phyloP scores from a whole-genome alignment of 2,113 vertebrate genomes.

The Clupea harengus region DNA sequence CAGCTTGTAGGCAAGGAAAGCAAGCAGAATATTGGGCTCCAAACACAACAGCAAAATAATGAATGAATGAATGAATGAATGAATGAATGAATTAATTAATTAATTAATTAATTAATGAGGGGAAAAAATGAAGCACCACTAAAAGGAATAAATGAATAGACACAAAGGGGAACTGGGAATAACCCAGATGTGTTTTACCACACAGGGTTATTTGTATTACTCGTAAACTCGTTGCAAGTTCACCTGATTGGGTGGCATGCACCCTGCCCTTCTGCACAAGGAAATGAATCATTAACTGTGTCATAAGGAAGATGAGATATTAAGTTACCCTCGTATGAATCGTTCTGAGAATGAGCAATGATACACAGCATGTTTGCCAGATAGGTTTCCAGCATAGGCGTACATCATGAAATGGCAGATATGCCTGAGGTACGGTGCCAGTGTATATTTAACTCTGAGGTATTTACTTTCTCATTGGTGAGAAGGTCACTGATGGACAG shows the following conservation, averaged over 20 bases:
- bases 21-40: background rate
- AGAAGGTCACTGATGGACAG: conserved; percentile 28
- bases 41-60: background rate
- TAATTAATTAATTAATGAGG: no score
- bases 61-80: background rate
- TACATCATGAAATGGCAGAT: conserved; percentile 33
- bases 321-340: conserved; percentile 28
- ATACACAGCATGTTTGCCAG: conserved; percentile 22
- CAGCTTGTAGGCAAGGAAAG: background rate
- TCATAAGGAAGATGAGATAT: conserved; percentile 1
- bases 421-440: conserved; percentile 13
- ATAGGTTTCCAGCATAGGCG: conserved; percentile 26
- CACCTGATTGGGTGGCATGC: background rate
- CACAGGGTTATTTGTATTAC: background rate
- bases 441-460: conserved; percentile 51
- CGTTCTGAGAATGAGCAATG: conserved; percentile 19
- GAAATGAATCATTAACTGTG: conserved; percentile 6
- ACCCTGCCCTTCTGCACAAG: background rate
- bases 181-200: background rate
- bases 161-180: background rate
- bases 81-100: no score
- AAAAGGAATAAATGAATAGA: background rate
- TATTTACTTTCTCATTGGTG: conserved; percentile 42
- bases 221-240: background rate
- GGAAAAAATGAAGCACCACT: background rate